These are phyloP conservation scores for Mastacembelus armatus DNA, from an alignment of 2,797 vertebrate genomes.

Conservation along the genomic window DNA sequence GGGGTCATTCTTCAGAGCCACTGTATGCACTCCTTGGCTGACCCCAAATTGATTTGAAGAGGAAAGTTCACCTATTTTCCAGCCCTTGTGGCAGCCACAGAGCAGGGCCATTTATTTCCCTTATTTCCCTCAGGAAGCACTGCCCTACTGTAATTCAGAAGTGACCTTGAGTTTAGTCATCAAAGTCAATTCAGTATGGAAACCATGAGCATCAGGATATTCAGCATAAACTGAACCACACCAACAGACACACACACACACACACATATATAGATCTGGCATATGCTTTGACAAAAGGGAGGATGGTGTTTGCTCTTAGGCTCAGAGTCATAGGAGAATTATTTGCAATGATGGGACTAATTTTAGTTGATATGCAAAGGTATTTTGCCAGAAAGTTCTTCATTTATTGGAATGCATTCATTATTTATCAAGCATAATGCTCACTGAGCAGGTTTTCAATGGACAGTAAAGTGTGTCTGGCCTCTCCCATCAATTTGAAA, in stretches of 20 bases:
- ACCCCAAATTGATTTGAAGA: constrained; percentile 60
- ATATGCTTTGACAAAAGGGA: constrained; percentile 42
- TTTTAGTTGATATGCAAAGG: constrained; percentile 29
- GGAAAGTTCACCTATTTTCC: constrained; percentile 49
- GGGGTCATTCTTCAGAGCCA: constrained; percentile 57
- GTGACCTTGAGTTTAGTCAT: constrained; percentile 73
- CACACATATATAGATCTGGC: constrained; percentile 42
- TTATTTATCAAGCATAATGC: constrained; percentile 63
- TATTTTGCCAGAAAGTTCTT: constrained; percentile 20
- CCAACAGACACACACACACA: constrained; percentile 20
- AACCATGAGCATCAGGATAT: constrained; percentile 41
- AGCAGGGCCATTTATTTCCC: constrained; percentile 65
- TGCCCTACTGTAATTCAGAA: constrained; percentile 59
- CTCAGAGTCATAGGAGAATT: constrained; percentile 7
- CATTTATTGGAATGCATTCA: constrained; percentile 36
- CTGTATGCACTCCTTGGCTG: constrained; percentile 47
- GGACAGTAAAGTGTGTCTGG: constrained; percentile 21
- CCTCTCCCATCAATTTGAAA: constrained; percentile 33
- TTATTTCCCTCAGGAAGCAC: constrained; percentile 46
- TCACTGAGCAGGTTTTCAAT: constrained; percentile 13
- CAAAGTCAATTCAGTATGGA: constrained; percentile 38
- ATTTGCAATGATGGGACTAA: constrained; percentile 22
- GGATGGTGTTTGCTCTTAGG: constrained; percentile 29
- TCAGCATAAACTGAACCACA: constrained; percentile 37
- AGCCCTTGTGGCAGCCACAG: constrained; percentile 52